Base-by-base conservation (phyloP, 1,140 invertebrate genomes). In the Drosophila saltans region DNA sequence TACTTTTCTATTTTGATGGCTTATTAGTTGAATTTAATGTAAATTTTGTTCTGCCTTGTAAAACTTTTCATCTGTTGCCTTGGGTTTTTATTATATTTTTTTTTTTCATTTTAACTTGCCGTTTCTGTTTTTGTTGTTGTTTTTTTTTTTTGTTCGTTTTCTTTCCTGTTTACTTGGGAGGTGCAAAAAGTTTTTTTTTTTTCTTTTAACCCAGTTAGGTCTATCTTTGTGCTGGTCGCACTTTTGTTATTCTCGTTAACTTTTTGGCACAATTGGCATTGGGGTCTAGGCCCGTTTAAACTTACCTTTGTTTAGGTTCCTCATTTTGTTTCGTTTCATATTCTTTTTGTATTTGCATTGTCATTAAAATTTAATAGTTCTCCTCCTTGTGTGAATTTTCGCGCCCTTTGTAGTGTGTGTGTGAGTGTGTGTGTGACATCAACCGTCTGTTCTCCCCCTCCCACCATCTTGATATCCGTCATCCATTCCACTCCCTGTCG, bases 281-380 rank as follows among this genome's bases (percentile, higher is more conserved):
- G 62, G 58, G 79, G 75, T 79, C 80, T 76, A 30, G 78, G 78
- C 69, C 66, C 26, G 6, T 52, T 26, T 65, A 62, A 62, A 52
- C 66, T 67, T 56, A 81, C 75, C 75, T 86, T 82, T 85, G 79
- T 88, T 82, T 86, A 69, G 70, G 74, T 70, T 52, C 45, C 45
- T 16, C 41, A 16, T 43, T 43, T 52, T 24, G 21, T 52, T 10
- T 52, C 64, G 59, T 39, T 69, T 30, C 28, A n/a, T 26, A 9
- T 28, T 69, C 10, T 67, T 39, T 75, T 43, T 66, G 39, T 85
- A 85, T 85, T 85, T 88, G 69, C 82, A 88, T 88, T 72, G 83
- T 65, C 80, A 86, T 86, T 86, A 86, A 86, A 72, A 69, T 79
- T 86, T 88, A 82, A 83, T 88, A 88, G 83, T 83, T 80, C 59